Evolutionary conservation across 2,797 vertebrate species (phyloP).

Genomic region (Molossus alvarezi): DNA sequence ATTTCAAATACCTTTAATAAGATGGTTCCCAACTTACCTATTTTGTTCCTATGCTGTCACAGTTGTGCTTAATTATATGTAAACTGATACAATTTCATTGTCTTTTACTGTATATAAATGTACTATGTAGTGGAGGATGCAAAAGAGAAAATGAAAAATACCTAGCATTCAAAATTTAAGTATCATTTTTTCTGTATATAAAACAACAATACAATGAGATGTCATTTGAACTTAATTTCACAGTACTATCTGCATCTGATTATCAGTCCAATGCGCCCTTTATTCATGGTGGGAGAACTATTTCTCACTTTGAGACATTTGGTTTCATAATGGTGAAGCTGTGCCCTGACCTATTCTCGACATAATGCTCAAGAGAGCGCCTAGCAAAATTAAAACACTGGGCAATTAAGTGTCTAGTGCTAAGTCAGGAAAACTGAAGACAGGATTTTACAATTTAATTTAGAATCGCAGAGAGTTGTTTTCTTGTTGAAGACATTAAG

Average conservation of each 20-base stretch:
- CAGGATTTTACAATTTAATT: constrained; percentile 32
- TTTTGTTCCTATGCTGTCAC: neutral
- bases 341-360: neutral
- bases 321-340: neutral
- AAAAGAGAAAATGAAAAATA: constrained; percentile 59
- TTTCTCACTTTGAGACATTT: constrained; percentile 47
- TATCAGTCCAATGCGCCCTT: constrained; percentile 33
- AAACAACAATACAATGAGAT: constrained; percentile 35
- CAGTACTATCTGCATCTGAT: neutral
- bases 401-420: neutral
- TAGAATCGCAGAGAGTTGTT: neutral
- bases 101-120: constrained; percentile 31
- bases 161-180: constrained; percentile 50
- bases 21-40: neutral
- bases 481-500: constrained; percentile 21
- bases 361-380: neutral
- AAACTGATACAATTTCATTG: constrained; percentile 4
- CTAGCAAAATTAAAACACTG: constrained; percentile 63
- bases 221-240: constrained; percentile 29
- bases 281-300: neutral
- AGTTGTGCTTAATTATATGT: neutral
- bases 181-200: neutral
- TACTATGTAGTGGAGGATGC: neutral
- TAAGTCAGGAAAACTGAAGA: constrained; percentile 16
- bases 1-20: constrained; percentile 23